Percentiles rank a stretch among this genome's conserved stretches.
Evolutionary conservation across 2,888 invertebrate genomes (phyloP).

Genomic region (Malacosoma neustria): DNA sequence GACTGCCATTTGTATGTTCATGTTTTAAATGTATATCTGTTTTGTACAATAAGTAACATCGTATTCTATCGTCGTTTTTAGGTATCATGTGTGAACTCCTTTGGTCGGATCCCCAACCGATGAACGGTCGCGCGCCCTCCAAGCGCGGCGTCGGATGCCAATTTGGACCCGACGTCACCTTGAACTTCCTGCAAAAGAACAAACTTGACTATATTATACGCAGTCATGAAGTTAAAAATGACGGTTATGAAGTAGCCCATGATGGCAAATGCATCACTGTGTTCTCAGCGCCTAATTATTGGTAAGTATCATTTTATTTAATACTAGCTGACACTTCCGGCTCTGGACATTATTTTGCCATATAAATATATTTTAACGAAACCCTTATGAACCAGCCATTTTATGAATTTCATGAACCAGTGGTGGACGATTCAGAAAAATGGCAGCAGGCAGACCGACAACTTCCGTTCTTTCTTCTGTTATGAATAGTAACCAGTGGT

Average conservation of each 20-base stretch:
- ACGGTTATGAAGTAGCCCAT: conserved; percentile 96
- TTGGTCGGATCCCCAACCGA: conserved; percentile 98
- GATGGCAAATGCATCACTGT: conserved; percentile 98
- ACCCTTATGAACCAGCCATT: too few relatives aligned
- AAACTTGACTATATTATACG: conserved; percentile 94
- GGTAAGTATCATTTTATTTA: too few relatives aligned
- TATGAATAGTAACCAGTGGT: too few relatives aligned
- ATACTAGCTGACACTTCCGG: too few relatives aligned
- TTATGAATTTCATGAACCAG: too few relatives aligned
- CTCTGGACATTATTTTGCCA: too few relatives aligned
- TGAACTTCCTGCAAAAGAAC: conserved; percentile 87
- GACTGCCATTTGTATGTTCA: too few relatives aligned
- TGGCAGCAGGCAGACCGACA: too few relatives aligned
- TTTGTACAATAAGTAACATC: conserved; percentile 1
- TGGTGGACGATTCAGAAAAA: too few relatives aligned
- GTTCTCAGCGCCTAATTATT: conserved; percentile 99
- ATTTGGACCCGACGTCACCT: conserved; percentile 98
- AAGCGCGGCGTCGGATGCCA: conserved; percentile 99
- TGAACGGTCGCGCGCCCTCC: conserved; percentile 90
- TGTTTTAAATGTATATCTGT: conserved; percentile 1
- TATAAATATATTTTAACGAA: too few relatives aligned
- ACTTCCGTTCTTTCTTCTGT: too few relatives aligned
- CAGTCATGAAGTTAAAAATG: conserved; percentile 97
- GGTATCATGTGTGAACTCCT: conserved; percentile 97
- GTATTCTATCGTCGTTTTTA: conserved; percentile 31